Evolutionary conservation across 2,113 vertebrate species (phyloP).

Genomic region (Probosciger aterrimus): DNA sequence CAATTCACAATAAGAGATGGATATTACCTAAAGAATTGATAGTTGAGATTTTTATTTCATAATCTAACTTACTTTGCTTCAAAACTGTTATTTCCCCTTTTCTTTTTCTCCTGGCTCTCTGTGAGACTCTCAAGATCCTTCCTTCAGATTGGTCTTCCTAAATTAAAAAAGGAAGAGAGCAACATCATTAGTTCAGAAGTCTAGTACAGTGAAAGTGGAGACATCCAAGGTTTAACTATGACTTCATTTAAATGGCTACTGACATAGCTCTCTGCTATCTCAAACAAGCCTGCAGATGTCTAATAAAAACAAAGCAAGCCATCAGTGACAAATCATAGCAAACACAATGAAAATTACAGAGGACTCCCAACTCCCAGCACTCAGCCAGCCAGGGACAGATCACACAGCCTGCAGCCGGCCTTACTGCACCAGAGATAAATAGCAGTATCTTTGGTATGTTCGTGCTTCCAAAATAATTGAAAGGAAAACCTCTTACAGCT

Average conservation of each 20-base stretch:
- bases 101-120: constrained; percentile 81
- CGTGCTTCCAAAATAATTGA: not conserved
- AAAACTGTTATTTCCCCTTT: constrained; percentile 78
- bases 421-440: not conserved
- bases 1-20: not conserved
- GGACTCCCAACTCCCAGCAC: not conserved
- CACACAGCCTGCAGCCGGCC: not conserved
- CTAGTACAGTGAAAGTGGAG: not conserved
- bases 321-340: not conserved
- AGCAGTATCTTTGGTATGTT: not conserved
- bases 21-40: not conserved
- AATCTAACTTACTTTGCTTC: constrained; percentile 79
- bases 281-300: not conserved
- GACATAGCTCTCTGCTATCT: not conserved
- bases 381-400: not conserved
- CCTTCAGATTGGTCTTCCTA: constrained; percentile 83
- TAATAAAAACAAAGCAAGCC: not conserved
- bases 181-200: not conserved
- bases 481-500: not conserved
- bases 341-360: not conserved
- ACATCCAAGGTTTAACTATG: not conserved
- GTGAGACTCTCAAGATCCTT: constrained; percentile 77
- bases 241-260: not conserved
- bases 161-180: not conserved
- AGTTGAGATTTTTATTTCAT: not conserved